Evolutionary conservation across 2,888 invertebrate species (phyloP).

Genomic region (Orgyia antiqua): DNA sequence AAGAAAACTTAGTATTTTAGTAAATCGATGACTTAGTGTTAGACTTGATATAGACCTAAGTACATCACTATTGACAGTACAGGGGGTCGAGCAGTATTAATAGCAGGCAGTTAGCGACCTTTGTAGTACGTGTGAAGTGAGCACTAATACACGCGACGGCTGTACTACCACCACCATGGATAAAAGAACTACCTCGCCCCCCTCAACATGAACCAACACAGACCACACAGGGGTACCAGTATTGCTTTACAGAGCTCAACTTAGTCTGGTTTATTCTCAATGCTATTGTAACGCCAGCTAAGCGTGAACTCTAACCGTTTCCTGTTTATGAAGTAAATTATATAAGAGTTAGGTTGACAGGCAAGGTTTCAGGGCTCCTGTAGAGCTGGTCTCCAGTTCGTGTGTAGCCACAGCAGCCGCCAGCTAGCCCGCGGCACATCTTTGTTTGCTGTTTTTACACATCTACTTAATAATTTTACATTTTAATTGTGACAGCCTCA

Average conservation of each 20-base stretch:
- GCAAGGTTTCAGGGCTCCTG: constrained; percentile 21
- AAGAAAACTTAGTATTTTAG: too few relatives aligned
- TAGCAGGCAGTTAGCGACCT: constrained; percentile 75
- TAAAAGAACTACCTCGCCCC: constrained; percentile 22
- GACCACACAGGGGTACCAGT: constrained; percentile 3
- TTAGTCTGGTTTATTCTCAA: constrained; percentile 31
- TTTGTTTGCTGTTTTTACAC: constrained; percentile 31
- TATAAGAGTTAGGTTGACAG: constrained; percentile 16
- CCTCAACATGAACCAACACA: constrained; percentile 3
- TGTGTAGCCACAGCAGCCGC: constrained; percentile 21
- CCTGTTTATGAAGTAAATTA: constrained; percentile 16
- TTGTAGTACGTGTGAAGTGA: constrained; percentile 74
- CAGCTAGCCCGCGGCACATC: constrained; percentile 27
- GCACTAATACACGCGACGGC: constrained; percentile 58
- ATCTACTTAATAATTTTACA: too few relatives aligned
- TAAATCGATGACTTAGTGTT: too few relatives aligned
- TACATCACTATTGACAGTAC: constrained; percentile 40
- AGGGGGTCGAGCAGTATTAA: constrained; percentile 64
- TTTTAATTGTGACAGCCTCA: too few relatives aligned
- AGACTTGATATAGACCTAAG: too few relatives aligned
- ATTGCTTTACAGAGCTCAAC: constrained; percentile 25
- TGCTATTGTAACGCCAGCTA: constrained; percentile 38
- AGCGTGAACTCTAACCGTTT: constrained; percentile 35
- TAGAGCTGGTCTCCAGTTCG: constrained; percentile 17
- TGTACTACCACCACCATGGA: constrained; percentile 27